phyloP scores from a whole-genome alignment of 2,797 vertebrate species.

The Enteromius viviparus region DNA sequence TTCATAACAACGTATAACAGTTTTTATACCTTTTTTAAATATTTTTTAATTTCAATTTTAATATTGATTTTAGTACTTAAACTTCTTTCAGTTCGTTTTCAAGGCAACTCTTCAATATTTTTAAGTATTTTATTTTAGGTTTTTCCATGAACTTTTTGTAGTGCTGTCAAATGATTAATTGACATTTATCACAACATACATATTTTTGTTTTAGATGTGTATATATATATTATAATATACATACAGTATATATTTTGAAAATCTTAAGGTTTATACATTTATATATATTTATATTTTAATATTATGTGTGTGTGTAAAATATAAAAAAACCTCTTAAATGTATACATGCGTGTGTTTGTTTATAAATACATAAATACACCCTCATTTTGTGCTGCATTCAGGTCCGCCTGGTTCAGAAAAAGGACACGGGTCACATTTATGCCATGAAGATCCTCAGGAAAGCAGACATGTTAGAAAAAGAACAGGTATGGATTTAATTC shows the following conservation, averaged over 20 bases:
- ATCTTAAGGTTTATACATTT: too few relatives aligned
- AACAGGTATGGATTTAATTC: slow-evolving; percentile 80
- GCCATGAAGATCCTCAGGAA: slow-evolving; percentile 99
- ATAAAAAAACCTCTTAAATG: too few relatives aligned
- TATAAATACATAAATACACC: too few relatives aligned
- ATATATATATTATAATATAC: too few relatives aligned
- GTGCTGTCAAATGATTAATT: too few relatives aligned
- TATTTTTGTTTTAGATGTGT: too few relatives aligned
- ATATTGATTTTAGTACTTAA: neutral
- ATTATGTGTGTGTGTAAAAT: too few relatives aligned
- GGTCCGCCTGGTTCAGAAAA: slow-evolving; percentile 98
- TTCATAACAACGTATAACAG: too few relatives aligned
- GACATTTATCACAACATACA: too few relatives aligned
- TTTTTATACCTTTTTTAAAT: neutral
- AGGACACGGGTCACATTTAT: slow-evolving; percentile 98
- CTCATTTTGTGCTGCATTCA: slow-evolving; percentile 60
- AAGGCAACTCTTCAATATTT: neutral
- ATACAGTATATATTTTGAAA: too few relatives aligned
- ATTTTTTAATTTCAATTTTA: neutral
- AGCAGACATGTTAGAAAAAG: slow-evolving; percentile 98
- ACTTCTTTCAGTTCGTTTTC: neutral
- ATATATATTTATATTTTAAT: too few relatives aligned
- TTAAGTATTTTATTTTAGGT: neutral
- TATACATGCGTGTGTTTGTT: too few relatives aligned
- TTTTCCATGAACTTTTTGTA: neutral